Percentiles rank a stretch among this genome's conserved stretches.
phyloP scores from a whole-genome alignment of 2,113 vertebrate genomes.

The Oenanthe oenanthe region DNA sequence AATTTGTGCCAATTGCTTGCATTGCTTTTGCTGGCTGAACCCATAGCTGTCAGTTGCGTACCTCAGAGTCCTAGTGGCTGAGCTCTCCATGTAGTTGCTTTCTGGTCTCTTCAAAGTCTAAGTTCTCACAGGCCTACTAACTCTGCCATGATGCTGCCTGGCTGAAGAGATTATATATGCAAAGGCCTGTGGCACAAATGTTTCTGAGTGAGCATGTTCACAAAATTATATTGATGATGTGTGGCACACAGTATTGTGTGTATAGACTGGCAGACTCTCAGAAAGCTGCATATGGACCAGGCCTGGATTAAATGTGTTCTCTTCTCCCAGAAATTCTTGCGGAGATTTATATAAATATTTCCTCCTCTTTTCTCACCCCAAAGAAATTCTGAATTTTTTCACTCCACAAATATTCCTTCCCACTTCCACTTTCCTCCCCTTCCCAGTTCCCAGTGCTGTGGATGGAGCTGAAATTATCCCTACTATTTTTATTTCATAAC shows the following conservation, averaged over 20 bases:
- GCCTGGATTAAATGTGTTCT: background rate
- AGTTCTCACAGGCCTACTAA: background rate
- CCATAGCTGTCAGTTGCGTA: background rate
- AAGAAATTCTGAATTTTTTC: background rate
- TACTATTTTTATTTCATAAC: constrained; percentile 47
- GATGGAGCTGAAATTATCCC: constrained; percentile 14
- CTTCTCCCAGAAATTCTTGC: background rate
- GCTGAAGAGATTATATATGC: background rate
- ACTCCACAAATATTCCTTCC: constrained; percentile 27
- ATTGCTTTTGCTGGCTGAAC: background rate
- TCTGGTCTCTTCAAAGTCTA: background rate
- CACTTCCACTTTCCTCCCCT: constrained; percentile 12
- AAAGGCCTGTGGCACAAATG: background rate
- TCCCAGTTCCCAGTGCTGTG: background rate
- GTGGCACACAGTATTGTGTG: background rate
- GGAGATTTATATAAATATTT: background rate
- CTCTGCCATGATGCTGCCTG: rapidly evolving
- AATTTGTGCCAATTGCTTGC: background rate
- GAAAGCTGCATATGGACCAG: background rate
- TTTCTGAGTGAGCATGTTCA: background rate
- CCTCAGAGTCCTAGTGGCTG: background rate
- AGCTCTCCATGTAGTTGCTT: background rate
- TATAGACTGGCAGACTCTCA: background rate
- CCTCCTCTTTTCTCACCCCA: background rate
- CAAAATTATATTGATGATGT: background rate